Evolutionary conservation across 2,888 invertebrate species (phyloP).

Genomic region (Smittia sp.): DNA sequence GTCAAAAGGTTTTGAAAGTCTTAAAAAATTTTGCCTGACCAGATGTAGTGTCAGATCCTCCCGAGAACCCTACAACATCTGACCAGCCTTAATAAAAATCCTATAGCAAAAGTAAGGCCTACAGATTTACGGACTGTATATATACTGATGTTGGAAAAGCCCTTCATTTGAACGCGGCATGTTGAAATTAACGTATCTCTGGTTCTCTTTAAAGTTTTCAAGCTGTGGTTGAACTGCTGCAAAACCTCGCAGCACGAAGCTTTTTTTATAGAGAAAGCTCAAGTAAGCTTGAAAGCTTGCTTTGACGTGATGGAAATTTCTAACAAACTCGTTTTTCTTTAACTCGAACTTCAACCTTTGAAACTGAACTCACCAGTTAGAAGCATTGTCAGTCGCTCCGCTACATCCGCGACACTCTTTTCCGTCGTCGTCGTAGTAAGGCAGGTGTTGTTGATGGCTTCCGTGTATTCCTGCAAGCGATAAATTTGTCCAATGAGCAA

Average conservation of each 20-base stretch:
- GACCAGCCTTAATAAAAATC: too few relatives aligned
- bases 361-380: slow-evolving; percentile 21
- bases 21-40: too few relatives aligned
- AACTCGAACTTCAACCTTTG: not conserved
- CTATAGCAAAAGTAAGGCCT: too few relatives aligned
- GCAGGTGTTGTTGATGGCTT: slow-evolving; percentile 8
- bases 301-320: slow-evolving; percentile 1
- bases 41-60: too few relatives aligned
- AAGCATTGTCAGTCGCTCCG: slow-evolving; percentile 13
- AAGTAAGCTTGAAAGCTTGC: not conserved
- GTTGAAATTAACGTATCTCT: too few relatives aligned
- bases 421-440: not conserved
- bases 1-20: too few relatives aligned
- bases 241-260: not conserved
- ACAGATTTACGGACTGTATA: too few relatives aligned
- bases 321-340: not conserved
- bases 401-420: not conserved
- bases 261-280: not conserved
- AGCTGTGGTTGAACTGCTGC: too few relatives aligned
- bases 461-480: not conserved
- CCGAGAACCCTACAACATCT: too few relatives aligned
- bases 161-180: too few relatives aligned
- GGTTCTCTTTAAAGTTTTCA: too few relatives aligned
- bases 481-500: not conserved
- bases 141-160: too few relatives aligned